Evolutionary conservation across 2,888 invertebrate species (phyloP).

Genomic region (Leptinotarsa peninsularis): DNA sequence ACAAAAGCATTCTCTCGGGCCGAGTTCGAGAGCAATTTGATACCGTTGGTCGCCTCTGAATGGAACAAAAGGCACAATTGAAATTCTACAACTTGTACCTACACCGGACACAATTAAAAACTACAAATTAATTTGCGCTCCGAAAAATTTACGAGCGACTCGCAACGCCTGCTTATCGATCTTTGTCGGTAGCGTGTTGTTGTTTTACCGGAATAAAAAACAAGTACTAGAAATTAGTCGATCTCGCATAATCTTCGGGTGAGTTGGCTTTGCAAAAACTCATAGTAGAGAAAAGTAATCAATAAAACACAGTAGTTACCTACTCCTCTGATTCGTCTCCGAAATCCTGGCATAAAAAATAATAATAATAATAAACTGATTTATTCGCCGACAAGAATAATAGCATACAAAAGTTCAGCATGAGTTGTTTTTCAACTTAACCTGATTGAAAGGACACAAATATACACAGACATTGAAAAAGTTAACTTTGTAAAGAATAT

Average conservation of each 20-base stretch:
- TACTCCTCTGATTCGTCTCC: no score
- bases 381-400: no score
- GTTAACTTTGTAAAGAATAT: no score
- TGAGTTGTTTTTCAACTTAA: no score
- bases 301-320: no score
- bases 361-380: no score
- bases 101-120: conserved; percentile 53
- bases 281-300: background rate
- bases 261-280: background rate
- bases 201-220: background rate
- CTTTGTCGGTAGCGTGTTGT: conserved; percentile 3
- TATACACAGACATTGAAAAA: no score
- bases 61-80: conserved; percentile 52
- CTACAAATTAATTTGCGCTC: conserved; percentile 51
- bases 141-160: conserved; percentile 34
- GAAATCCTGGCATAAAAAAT: no score
- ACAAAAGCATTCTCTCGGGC: conserved; percentile 48
- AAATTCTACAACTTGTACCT: conserved; percentile 52
- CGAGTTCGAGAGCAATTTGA: conserved; percentile 53
- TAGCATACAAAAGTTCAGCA: no score
- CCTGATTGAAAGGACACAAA: no score
- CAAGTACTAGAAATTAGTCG: background rate
- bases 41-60: conserved; percentile 56
- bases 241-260: background rate
- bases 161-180: conserved; percentile 26